These are phyloP conservation scores for Malthinus flaveolus DNA, from an alignment of 2,888 invertebrate species.

Conservation along the genomic window DNA sequence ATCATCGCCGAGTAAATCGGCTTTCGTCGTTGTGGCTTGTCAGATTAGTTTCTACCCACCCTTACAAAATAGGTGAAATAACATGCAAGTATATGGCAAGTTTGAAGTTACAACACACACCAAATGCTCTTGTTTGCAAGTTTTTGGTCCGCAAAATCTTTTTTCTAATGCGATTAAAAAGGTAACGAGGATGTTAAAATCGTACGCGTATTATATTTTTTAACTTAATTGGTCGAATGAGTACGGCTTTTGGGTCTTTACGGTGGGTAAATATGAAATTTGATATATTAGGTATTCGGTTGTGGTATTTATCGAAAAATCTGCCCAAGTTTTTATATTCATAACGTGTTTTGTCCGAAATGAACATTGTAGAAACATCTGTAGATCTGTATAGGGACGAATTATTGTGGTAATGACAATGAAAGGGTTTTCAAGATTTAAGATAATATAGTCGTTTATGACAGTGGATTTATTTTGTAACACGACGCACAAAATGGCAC, in stretches of 20 bases:
- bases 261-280: no score
- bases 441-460: no score
- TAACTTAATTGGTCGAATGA: no score
- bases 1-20: slow-evolving; percentile 48
- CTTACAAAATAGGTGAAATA: slow-evolving; percentile 41
- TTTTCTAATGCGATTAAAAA: slow-evolving; percentile 45
- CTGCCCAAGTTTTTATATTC: slow-evolving; percentile 1
- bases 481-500: no score
- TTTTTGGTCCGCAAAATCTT: slow-evolving; percentile 41
- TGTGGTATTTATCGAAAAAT: neutral
- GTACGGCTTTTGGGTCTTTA: no score
- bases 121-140: slow-evolving; percentile 34
- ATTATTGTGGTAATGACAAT: no score
- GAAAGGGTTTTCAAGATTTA: no score
- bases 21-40: slow-evolving; percentile 48
- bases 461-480: no score
- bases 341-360: neutral
- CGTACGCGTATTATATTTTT: no score
- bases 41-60: slow-evolving; percentile 44
- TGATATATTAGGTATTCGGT: no score
- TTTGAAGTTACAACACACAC: slow-evolving; percentile 26
- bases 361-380: no score
- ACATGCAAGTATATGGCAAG: slow-evolving; percentile 6
- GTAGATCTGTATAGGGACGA: no score
- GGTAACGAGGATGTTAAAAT: slow-evolving; percentile 26